A percentile compares a stretch with the other conserved stretches of the same genome.
These are phyloP conservation scores for Melinopterus prodromus DNA, from an alignment of 2,888 invertebrate genomes.

Conservation along the genomic window DNA sequence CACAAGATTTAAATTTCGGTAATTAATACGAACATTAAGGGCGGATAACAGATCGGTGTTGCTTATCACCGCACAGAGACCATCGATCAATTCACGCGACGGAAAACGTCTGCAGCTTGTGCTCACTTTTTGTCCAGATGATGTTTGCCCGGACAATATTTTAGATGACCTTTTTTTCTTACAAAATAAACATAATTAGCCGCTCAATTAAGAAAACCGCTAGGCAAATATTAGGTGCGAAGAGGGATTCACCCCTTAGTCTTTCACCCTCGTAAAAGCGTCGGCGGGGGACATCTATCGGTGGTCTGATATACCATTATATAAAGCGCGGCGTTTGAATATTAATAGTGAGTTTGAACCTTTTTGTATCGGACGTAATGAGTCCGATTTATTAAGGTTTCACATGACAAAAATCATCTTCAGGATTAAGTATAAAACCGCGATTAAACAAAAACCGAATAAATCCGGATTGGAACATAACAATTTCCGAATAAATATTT, in stretches of 20 bases:
- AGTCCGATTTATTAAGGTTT: too few relatives aligned
- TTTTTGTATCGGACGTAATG: too few relatives aligned
- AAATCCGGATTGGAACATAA: too few relatives aligned
- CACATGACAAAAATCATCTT: too few relatives aligned
- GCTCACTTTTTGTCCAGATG: conserved; percentile 1
- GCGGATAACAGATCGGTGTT: conserved; percentile 38
- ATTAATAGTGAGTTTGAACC: not conserved
- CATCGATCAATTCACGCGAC: conserved; percentile 40
- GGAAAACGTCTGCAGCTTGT: conserved; percentile 15
- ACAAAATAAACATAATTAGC: conserved; percentile 40
- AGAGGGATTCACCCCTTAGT: conserved; percentile 43
- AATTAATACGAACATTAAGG: not conserved
- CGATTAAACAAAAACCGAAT: too few relatives aligned
- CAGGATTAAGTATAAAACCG: too few relatives aligned
- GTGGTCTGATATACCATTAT: not conserved
- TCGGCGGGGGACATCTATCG: conserved; percentile 44
- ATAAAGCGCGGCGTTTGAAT: conserved; percentile 36
- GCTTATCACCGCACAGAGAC: conserved; percentile 39
- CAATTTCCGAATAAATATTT: too few relatives aligned
- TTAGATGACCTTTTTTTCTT: conserved; percentile 10
- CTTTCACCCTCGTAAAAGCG: conserved; percentile 32
- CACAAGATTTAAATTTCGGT: not conserved
- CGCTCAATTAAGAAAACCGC: conserved; percentile 37
- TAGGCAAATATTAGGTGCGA: conserved; percentile 44
- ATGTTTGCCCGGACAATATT: conserved; percentile 20